Conservation (phyloP, 2,113 vertebrate genomes). For the Amphiprion percula region DNA sequence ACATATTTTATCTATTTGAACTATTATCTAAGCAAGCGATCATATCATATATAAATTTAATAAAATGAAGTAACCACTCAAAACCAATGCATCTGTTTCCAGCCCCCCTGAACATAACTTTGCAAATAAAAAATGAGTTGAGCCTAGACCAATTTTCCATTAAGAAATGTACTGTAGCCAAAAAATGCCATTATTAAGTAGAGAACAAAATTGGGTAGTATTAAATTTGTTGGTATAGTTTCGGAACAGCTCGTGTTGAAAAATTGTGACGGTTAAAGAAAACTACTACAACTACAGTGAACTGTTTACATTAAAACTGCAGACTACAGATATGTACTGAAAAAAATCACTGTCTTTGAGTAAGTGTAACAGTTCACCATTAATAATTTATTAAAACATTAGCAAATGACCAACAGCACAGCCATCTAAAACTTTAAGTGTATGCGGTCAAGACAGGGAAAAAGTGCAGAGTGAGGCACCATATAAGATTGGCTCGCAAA, state of each 20-base stretch:
- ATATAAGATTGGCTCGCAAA: conserved; percentile 16
- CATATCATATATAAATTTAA: neutral
- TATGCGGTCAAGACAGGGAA: conserved; percentile 37
- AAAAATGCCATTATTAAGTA: too few species aligned
- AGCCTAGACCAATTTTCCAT: too few species aligned
- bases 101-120: too few species aligned
- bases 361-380: conserved; percentile 20
- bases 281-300: neutral
- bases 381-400: conserved; percentile 35
- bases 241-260: neutral
- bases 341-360: conserved; percentile 23
- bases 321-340: neutral
- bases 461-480: conserved; percentile 25
- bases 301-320: neutral
- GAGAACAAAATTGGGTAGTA: too few species aligned
- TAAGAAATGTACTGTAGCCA: too few species aligned
- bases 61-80: neutral
- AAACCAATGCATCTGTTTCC: neutral
- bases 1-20: neutral
- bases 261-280: neutral
- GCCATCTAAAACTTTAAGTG: conserved; percentile 5
- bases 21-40: neutral
- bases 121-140: too few species aligned
- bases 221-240: neutral
- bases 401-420: conserved; percentile 13